These are phyloP conservation scores for Macrosoma leucophasiata DNA, from an alignment of 2,888 invertebrate genomes.

Conservation along the genomic window DNA sequence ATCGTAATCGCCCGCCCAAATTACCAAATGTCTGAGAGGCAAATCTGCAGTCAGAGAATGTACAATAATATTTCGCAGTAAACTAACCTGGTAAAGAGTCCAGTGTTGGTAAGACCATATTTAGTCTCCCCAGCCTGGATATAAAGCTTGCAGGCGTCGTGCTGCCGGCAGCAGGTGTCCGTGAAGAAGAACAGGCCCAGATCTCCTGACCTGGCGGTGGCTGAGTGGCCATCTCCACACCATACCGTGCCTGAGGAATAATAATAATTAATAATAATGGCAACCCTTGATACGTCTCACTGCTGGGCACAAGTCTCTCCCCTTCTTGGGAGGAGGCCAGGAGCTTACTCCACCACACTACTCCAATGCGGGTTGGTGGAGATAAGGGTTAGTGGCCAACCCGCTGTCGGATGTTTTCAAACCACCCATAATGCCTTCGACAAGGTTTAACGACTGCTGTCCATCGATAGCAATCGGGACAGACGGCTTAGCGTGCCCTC, in stretches of 20 bases:
- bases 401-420: neutral
- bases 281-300: neutral
- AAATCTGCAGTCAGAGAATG: no score
- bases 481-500: no score
- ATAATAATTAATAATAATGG: neutral
- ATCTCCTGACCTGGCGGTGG: conserved; percentile 71
- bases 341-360: neutral
- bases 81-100: conserved; percentile 78
- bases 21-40: no score
- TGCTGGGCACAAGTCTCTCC: neutral
- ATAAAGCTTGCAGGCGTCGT: conserved; percentile 80
- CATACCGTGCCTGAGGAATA: conserved; percentile 79
- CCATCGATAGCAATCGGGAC: no score
- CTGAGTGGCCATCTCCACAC: conserved; percentile 82
- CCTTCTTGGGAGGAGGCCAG: neutral
- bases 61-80: no score
- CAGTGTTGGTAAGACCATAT: conserved; percentile 79
- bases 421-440: no score
- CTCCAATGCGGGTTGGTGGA: neutral
- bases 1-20: no score
- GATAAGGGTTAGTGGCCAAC: neutral
- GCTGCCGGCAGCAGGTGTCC: conserved; percentile 81
- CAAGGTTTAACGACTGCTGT: no score
- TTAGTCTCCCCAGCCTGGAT: conserved; percentile 73
- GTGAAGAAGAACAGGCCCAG: conserved; percentile 79